phyloP scores from a whole-genome alignment of 1,140 invertebrate genomes.

The Sminthurinus signatus region DNA sequence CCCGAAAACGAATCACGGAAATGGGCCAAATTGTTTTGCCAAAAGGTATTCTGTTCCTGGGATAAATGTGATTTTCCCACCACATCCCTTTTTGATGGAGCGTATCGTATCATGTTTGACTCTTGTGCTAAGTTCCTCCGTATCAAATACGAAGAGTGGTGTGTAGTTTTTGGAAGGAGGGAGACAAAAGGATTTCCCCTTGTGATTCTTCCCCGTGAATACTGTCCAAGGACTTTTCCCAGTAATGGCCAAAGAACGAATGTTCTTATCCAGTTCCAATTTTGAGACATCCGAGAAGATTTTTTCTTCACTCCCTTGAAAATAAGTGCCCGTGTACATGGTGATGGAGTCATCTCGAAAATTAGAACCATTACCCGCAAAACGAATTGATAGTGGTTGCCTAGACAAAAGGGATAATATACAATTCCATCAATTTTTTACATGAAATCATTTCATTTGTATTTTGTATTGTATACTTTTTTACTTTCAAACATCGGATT shows the following conservation, averaged over 20 bases:
- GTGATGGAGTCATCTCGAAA: slow-evolving; percentile 36
- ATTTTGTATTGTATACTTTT: no score
- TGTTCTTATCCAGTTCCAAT: slow-evolving; percentile 9
- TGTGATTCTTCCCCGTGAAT: slow-evolving; percentile 20
- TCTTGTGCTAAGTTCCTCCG: slow-evolving; percentile 1
- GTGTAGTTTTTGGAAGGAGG: background rate
- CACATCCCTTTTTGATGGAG: slow-evolving; percentile 27
- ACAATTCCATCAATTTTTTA: no score
- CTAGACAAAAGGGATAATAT: no score
- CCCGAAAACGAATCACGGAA: no score
- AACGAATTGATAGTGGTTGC: no score
- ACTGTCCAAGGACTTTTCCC: slow-evolving; percentile 30
- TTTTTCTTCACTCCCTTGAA: slow-evolving; percentile 34
- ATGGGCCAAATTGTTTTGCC: no score
- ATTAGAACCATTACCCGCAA: slow-evolving; percentile 28
- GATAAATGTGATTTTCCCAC: no score
- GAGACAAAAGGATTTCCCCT: slow-evolving; percentile 10
- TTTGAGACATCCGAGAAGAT: slow-evolving; percentile 7
- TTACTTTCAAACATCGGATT: no score
- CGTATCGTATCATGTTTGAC: slow-evolving; percentile 24
- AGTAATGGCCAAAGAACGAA: slow-evolving; percentile 20
- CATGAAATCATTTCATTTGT: no score
- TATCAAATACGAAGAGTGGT: slow-evolving; percentile 25
- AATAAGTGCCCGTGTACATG: slow-evolving; percentile 33
- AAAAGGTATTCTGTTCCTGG: no score